Evolutionary conservation across 2,113 vertebrate species (phyloP).

Genomic region (Danio rerio): DNA sequence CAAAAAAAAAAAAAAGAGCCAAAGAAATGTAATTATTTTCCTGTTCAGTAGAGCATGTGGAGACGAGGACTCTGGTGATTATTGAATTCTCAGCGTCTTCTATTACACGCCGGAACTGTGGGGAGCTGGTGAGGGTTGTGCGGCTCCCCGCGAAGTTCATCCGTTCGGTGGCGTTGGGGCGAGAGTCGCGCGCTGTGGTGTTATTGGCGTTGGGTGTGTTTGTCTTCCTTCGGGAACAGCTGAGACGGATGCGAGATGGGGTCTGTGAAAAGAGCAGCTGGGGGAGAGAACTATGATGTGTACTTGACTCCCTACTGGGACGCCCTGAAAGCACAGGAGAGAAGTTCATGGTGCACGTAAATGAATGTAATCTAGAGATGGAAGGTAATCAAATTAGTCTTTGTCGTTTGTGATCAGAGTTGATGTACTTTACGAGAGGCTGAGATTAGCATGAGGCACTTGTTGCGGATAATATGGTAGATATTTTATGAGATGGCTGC

Average conservation of each 20-base stretch:
- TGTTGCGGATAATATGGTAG: not conserved
- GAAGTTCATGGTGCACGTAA: not conserved
- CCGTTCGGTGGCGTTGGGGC: not conserved
- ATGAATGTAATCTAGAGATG: not conserved
- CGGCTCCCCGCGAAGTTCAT: constrained; percentile 23
- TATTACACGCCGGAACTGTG: constrained; percentile 27
- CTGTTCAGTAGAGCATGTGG: constrained; percentile 43
- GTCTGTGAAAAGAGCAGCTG: constrained; percentile 51
- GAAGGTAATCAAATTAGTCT: not conserved
- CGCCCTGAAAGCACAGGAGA: constrained; percentile 14
- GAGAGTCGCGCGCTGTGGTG: not conserved
- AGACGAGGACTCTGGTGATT: constrained; percentile 32
- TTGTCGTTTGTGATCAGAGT: not conserved
- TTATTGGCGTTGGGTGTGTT: constrained; percentile 21
- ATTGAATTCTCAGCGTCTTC: constrained; percentile 37
- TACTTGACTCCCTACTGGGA: constrained; percentile 32
- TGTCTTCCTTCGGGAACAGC: constrained; percentile 41
- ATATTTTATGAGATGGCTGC: not conserved
- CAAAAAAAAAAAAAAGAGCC: constrained; percentile 48
- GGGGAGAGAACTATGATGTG: constrained; percentile 40
- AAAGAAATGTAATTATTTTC: constrained; percentile 52
- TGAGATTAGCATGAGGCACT: not conserved
- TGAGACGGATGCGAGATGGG: constrained; percentile 31
- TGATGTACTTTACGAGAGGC: not conserved
- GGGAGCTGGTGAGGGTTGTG: constrained; percentile 24